These are phyloP conservation scores for Syngnathus typhle DNA, from an alignment of 2,113 vertebrate species.

Conservation along the genomic window DNA sequence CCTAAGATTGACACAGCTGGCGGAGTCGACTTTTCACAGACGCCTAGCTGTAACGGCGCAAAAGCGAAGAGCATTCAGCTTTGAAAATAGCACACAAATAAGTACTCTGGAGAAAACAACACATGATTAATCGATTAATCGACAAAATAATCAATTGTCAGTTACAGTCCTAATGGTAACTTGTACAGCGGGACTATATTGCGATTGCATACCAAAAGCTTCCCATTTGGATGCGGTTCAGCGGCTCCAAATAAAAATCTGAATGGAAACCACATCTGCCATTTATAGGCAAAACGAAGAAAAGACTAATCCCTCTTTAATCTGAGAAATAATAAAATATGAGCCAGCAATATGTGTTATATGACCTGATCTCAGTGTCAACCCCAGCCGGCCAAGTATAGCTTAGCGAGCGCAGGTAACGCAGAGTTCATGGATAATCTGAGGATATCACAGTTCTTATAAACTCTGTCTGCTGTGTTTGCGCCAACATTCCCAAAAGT, in stretches of 20 bases:
- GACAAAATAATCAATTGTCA: no score
- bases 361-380: conserved; percentile 21
- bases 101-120: no score
- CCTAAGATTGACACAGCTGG: no score
- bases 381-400: conserved; percentile 16
- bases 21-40: no score
- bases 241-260: conserved; percentile 9
- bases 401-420: conserved; percentile 43
- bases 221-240: conserved; percentile 14
- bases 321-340: conserved; percentile 42
- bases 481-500: conserved; percentile 48
- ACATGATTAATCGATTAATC: no score
- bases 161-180: not conserved
- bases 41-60: no score
- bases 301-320: conserved; percentile 37
- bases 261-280: conserved; percentile 18
- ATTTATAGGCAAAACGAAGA: conserved; percentile 46
- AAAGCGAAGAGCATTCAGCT: no score
- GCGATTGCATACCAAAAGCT: conserved; percentile 15
- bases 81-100: no score
- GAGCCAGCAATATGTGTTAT: conserved; percentile 27
- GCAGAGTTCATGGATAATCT: conserved; percentile 53
- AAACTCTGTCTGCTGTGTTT: conserved; percentile 44
- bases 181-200: conserved; percentile 2
- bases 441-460: conserved; percentile 39